These are phyloP conservation scores for Patiria miniata DNA, from an alignment of 35 echinoderm and acorn worm species.

Conservation along the genomic window DNA sequence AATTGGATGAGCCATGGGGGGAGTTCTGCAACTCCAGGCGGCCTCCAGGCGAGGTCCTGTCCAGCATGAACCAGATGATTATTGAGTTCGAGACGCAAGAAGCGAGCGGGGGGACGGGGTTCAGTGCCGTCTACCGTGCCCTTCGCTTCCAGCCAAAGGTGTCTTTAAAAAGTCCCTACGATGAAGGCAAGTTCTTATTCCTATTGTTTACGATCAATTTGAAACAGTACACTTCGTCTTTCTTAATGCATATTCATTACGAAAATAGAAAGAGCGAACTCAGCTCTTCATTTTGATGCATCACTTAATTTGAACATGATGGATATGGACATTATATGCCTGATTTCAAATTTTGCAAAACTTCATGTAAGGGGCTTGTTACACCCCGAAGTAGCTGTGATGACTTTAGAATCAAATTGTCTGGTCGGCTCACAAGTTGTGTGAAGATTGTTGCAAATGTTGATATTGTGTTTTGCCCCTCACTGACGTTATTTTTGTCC, in stretches of 20 bases:
- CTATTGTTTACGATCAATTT: neutral
- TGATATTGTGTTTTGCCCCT: too few relatives aligned
- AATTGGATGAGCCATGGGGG: neutral
- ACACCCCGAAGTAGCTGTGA: too few relatives aligned
- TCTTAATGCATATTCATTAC: neutral
- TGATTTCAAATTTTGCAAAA: too few relatives aligned
- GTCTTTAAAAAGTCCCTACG: neutral
- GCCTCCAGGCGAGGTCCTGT: constrained; percentile 20
- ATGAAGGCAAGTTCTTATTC: neutral
- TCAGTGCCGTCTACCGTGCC: constrained; percentile 56
- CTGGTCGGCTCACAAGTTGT: too few relatives aligned
- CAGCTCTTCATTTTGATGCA: neutral
- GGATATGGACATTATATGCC: neutral
- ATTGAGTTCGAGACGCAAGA: constrained; percentile 39
- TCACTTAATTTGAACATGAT: neutral
- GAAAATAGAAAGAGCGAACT: neutral
- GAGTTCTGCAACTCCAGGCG: constrained; percentile 42
- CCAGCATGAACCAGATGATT: constrained; percentile 50
- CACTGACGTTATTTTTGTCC: too few relatives aligned
- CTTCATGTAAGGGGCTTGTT: too few relatives aligned
- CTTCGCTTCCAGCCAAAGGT: constrained; percentile 8
- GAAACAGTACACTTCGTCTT: neutral
- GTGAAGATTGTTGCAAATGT: too few relatives aligned
- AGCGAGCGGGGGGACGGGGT: constrained; percentile 38
- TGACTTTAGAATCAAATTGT: too few relatives aligned